Percentiles rank a stretch among this genome's conserved stretches.
Conservation (phyloP, 2,113 vertebrate genomes). For the Podocnemis expansa region DNA sequence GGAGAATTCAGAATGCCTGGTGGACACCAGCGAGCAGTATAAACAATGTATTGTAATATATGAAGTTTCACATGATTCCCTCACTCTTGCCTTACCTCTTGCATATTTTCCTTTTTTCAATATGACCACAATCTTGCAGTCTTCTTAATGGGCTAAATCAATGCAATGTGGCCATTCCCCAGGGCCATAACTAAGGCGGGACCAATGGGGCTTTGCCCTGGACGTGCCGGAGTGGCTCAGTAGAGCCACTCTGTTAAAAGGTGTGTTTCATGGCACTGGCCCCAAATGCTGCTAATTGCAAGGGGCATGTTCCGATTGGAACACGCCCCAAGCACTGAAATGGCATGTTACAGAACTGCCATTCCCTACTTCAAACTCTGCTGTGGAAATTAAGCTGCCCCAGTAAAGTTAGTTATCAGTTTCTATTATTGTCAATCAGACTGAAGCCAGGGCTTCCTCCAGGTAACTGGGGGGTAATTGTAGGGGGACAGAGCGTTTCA, state of each 20-base stretch:
- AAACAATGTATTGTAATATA: neutral
- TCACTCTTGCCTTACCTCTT: neutral
- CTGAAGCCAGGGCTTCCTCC: neutral
- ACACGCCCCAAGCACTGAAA: too few relatives aligned
- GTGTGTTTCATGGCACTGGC: too few relatives aligned
- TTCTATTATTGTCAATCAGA: neutral
- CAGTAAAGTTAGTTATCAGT: neutral
- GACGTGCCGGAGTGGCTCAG: too few relatives aligned
- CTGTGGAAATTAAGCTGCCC: neutral
- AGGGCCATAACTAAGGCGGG: too few relatives aligned
- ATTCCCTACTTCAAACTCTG: neutral
- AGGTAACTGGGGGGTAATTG: neutral
- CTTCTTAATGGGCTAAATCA: neutral
- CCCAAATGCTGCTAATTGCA: too few relatives aligned
- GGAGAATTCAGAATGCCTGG: neutral
- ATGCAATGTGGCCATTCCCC: neutral
- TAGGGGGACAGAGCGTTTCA: too few relatives aligned
- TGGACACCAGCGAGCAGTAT: neutral
- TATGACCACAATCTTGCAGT: neutral
- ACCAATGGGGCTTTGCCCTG: too few relatives aligned
- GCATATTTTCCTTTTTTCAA: neutral
- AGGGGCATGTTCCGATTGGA: too few relatives aligned
- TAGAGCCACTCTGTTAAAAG: too few relatives aligned
- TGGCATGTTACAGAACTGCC: too few relatives aligned
- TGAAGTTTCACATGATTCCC: neutral